Conservation (phyloP, 2,888 invertebrate species). For the Eilema griseolum region DNA sequence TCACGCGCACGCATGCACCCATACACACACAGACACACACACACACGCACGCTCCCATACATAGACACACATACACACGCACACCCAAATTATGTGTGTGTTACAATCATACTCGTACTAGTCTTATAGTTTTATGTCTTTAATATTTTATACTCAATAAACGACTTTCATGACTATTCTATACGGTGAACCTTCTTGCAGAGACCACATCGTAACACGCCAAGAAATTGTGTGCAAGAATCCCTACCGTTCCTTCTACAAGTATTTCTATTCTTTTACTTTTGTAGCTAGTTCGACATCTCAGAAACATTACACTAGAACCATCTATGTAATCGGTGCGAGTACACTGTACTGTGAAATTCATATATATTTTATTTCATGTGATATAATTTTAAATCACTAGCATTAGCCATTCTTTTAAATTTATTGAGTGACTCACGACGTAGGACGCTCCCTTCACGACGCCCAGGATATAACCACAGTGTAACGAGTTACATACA, state of each 20-base stretch:
- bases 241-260: constrained; percentile 76
- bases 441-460: too few relatives aligned
- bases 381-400: too few relatives aligned
- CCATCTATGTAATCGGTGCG: background rate
- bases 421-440: background rate
- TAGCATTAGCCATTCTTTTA: background rate
- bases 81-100: too few relatives aligned
- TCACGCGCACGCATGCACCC: too few relatives aligned
- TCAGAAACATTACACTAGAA: background rate
- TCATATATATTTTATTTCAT: too few relatives aligned
- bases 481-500: too few relatives aligned
- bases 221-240: constrained; percentile 78
- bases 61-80: background rate
- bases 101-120: too few relatives aligned
- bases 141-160: too few relatives aligned
- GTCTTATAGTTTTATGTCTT: too few relatives aligned
- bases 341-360: background rate
- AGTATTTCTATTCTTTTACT: constrained; percentile 58
- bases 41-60: too few relatives aligned
- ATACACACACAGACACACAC: too few relatives aligned
- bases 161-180: background rate
- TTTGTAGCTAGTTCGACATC: constrained; percentile 10
- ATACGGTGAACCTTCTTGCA: constrained; percentile 56
- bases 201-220: constrained; percentile 68
- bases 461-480: too few relatives aligned